These are phyloP conservation scores for Aldrovandia affinis DNA, from an alignment of 2,797 vertebrate genomes.

Conservation along the genomic window DNA sequence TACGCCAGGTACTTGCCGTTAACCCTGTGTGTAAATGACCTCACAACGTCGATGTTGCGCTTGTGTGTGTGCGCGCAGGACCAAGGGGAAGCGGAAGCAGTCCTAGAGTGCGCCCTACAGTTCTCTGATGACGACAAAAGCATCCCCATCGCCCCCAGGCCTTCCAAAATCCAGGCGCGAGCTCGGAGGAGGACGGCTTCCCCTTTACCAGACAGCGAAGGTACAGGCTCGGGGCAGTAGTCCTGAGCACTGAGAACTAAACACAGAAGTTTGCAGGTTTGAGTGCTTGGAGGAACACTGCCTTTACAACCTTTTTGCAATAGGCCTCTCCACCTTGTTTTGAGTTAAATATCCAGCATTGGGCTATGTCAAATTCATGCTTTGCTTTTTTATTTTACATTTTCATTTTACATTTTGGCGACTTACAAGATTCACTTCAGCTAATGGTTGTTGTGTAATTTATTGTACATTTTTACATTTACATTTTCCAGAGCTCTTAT, in stretches of 20 bases:
- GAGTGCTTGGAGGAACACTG: background rate
- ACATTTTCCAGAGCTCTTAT: too few species aligned
- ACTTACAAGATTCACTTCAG: too few species aligned
- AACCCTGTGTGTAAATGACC: background rate
- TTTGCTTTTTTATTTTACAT: too few species aligned
- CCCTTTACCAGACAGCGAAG: constrained; percentile 52
- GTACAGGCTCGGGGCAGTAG: constrained; percentile 15
- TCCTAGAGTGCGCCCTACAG: background rate
- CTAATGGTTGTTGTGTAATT: too few species aligned
- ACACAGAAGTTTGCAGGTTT: background rate
- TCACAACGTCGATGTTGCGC: too few species aligned
- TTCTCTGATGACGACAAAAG: constrained; percentile 14
- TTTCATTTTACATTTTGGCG: too few species aligned
- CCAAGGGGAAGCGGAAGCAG: background rate
- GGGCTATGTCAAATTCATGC: background rate
- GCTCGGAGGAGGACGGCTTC: constrained; percentile 55
- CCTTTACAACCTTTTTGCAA: background rate
- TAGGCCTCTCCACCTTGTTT: too few species aligned
- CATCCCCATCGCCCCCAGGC: background rate
- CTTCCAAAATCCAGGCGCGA: constrained; percentile 44
- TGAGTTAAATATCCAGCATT: background rate
- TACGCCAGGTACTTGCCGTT: background rate
- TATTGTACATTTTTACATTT: too few species aligned
- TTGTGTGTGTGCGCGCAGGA: background rate
- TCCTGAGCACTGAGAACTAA: background rate